A percentile compares a stretch with the other conserved stretches of the same genome.
phyloP scores from a whole-genome alignment of 2,888 invertebrate genomes.

The Eristalinus aeneus region DNA sequence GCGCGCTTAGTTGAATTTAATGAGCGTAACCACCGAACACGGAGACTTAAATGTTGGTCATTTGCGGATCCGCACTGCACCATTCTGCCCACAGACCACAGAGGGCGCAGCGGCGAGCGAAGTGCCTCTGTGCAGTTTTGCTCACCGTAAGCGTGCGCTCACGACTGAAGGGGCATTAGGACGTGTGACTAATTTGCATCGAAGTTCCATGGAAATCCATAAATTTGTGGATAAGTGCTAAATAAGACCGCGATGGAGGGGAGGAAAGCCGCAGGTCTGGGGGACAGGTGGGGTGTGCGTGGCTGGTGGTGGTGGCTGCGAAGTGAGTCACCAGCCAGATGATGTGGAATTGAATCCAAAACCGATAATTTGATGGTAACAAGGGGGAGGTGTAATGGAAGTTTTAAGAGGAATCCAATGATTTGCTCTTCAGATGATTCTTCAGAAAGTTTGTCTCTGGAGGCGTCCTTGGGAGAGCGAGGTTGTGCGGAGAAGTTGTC shows the following conservation, averaged over 20 bases:
- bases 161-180: slow-evolving; percentile 55
- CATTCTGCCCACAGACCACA: background rate
- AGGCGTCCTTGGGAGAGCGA: no score
- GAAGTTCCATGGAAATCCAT: slow-evolving; percentile 59
- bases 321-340: no score
- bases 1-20: slow-evolving; percentile 61
- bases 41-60: slow-evolving; percentile 41
- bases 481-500: no score
- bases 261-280: background rate
- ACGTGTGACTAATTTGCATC: slow-evolving; percentile 67
- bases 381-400: no score
- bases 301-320: no score
- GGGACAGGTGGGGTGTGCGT: background rate
- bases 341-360: no score
- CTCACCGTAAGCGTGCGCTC: slow-evolving; percentile 33
- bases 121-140: background rate
- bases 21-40: slow-evolving; percentile 56
- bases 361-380: no score
- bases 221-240: slow-evolving; percentile 21
- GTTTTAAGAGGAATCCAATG: no score
- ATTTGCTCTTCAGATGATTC: no score
- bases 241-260: background rate
- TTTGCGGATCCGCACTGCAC: slow-evolving; percentile 40
- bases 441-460: no score
- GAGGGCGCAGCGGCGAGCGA: background rate